Base-by-base conservation (phyloP, 2,888 invertebrate species). In the Myathropa florea region DNA sequence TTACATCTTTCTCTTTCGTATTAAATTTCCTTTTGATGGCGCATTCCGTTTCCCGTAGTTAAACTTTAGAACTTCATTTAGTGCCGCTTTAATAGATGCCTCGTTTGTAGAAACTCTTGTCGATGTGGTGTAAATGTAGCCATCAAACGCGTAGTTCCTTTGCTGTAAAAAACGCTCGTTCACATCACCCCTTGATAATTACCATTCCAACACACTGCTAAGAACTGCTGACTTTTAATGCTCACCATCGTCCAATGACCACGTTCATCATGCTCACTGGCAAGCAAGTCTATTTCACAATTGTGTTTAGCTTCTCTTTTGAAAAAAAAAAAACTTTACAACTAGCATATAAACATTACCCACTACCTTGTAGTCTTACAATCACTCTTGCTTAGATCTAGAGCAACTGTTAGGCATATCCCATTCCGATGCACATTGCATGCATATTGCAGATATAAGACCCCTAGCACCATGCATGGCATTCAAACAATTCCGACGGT, bases 371-470 rank as follows among this genome's bases (percentile, higher is more conserved):
- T 6, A 23, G 10, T 21, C 61, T 18, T n/a, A n/a, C n/a, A n/a
- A n/a, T n/a, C n/a, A 26, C 26, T 60, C 26, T 61, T 53, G 26
- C 36, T 46, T 71, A 78, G 18, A 28, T 30, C 28, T 64, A 78
- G n/a, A 28, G 61, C 68, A 55, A 53, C 26, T 55, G 64, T 28
- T 63, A 70, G 39, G 70, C 39, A 78, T 57, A 30, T 71, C 57
- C 64, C 60, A 72, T 53, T 36, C 30, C 33, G 72, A 72, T 67
- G 59, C 73, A 63, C 24, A 24, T 59, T 23, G 36, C 80, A 80
- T 80, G 73, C 80, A 73, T 28, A 53, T 46, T 55, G 28, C 39
- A 65, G 26, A 76, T 36, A 55, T n/a, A 75, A 65, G 46, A 39
- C 23, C 36, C 7, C 28, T 53, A 26, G 7, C 64, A 60, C 21